A percentile compares a stretch with the other conserved stretches of the same genome.
Conservation (phyloP, 2,888 invertebrate genomes). For the Metacarcinus magister region DNA sequence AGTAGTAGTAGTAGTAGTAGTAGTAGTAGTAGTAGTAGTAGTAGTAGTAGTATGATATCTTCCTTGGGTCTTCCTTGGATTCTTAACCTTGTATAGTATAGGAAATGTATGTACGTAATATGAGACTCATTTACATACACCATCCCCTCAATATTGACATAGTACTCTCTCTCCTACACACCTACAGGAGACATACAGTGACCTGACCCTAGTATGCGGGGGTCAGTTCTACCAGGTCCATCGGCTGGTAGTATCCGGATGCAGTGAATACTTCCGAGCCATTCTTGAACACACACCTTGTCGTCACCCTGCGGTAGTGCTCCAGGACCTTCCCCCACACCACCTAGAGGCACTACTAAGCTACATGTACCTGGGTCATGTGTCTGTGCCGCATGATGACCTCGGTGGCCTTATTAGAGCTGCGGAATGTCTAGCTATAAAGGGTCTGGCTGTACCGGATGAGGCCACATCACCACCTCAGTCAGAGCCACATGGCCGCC, state of each 20-base stretch:
- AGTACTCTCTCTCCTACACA: background rate
- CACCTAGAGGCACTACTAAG: slow-evolving; percentile 80
- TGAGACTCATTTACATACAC: background rate
- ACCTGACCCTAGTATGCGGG: slow-evolving; percentile 80
- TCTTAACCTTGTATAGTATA: background rate
- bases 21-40: background rate
- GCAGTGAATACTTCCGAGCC: slow-evolving; percentile 82
- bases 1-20: slow-evolving; percentile 6
- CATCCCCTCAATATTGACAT: background rate
- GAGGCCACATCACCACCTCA: slow-evolving; percentile 72
- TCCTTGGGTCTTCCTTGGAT: background rate
- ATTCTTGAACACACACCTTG: slow-evolving; percentile 80
- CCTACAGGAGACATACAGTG: slow-evolving; percentile 80
- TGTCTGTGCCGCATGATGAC: slow-evolving; percentile 79
- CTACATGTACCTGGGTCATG: slow-evolving; percentile 82
- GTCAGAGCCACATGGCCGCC: background rate
- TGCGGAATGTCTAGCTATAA: slow-evolving; percentile 80
- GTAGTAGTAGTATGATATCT: background rate
- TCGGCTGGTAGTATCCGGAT: slow-evolving; percentile 80
- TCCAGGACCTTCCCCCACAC: slow-evolving; percentile 76
- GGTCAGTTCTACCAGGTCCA: slow-evolving; percentile 80
- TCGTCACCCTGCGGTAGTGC: slow-evolving; percentile 79
- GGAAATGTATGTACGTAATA: background rate
- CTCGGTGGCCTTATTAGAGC: slow-evolving; percentile 81
- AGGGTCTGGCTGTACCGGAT: slow-evolving; percentile 81